A percentile compares a stretch with the other conserved stretches of the same genome.
Conservation (phyloP, 53 echinoderm and acorn worm species). For the Astropecten irregularis region DNA sequence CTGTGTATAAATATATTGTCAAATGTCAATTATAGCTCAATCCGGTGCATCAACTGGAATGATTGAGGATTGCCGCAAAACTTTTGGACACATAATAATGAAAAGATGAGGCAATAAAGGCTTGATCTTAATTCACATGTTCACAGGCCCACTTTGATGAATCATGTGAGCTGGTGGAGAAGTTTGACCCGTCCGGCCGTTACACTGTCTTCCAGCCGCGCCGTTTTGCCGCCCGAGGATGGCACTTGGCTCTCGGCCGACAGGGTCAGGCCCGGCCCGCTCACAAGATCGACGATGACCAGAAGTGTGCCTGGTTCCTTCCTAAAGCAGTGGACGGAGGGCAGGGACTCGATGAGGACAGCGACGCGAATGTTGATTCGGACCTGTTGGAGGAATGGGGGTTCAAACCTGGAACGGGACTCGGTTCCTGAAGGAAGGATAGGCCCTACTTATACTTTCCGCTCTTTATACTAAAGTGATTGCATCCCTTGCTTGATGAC, state of each 20-base stretch:
- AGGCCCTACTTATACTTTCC: background rate
- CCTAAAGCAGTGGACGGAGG: background rate
- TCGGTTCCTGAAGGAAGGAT: background rate
- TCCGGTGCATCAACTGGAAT: no score
- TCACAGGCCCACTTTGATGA: conserved; percentile 13
- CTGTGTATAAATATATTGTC: no score
- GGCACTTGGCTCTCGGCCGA: conserved; percentile 11
- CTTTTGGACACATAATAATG: no score
- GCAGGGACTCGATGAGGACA: background rate
- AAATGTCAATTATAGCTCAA: no score
- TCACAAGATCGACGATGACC: conserved; percentile 17
- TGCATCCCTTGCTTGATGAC: no score
- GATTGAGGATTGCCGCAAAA: no score
- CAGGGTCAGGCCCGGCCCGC: conserved; percentile 33
- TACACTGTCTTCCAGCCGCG: conserved; percentile 30
- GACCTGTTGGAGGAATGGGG: conserved; percentile 6
- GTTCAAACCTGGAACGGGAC: background rate
- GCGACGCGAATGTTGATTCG: background rate
- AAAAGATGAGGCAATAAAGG: no score
- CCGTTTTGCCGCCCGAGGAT: conserved; percentile 19
- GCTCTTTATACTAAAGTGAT: no score
- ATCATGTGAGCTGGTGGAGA: conserved; percentile 39
- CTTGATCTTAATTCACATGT: no score
- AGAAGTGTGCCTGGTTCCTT: conserved; percentile 32
- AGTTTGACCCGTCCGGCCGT: conserved; percentile 26